A percentile compares a stretch with the other conserved stretches of the same genome.
phyloP scores from a whole-genome alignment of 2,888 invertebrate genomes.

The Drosophila maculinotata region DNA sequence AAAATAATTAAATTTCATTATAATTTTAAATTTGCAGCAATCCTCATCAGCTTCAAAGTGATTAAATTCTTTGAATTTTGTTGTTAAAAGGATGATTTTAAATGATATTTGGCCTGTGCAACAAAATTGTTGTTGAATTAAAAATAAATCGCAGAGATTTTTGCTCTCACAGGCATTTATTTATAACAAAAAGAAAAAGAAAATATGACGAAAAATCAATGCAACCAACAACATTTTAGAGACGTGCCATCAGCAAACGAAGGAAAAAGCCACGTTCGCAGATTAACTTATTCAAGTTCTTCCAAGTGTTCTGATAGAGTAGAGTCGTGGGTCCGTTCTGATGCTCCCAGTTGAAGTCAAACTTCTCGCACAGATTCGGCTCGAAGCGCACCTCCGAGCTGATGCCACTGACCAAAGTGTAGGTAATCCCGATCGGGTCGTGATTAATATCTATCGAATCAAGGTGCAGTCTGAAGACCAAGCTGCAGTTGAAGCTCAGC shows the following conservation, averaged over 20 bases:
- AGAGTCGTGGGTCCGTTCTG: slow-evolving; percentile 5
- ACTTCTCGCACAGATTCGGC: slow-evolving; percentile 44
- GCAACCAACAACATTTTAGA: too few species aligned
- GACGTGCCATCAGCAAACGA: slow-evolving; percentile 39
- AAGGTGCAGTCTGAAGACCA: slow-evolving; percentile 29
- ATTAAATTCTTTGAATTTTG: too few species aligned
- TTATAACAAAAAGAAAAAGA: too few species aligned
- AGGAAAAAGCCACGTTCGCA: slow-evolving; percentile 36
- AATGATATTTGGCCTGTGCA: too few species aligned
- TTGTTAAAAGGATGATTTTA: too few species aligned
- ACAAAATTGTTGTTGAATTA: too few species aligned
- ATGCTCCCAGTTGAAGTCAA: slow-evolving; percentile 15
- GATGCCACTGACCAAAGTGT: slow-evolving; percentile 28
- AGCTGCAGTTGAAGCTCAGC: neutral
- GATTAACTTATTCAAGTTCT: slow-evolving; percentile 18
- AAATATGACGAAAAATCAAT: too few species aligned
- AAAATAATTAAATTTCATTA: too few species aligned
- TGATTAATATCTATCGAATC: neutral
- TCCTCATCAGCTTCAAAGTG: too few species aligned
- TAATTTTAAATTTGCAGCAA: too few species aligned
- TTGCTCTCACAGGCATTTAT: too few species aligned
- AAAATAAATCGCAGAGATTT: too few species aligned
- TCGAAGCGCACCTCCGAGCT: slow-evolving; percentile 38
- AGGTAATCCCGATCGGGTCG: slow-evolving; percentile 18
- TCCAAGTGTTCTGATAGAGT: slow-evolving; percentile 29